Base-by-base conservation (phyloP, 1,140 invertebrate genomes). In the Drosophila pandora region DNA sequence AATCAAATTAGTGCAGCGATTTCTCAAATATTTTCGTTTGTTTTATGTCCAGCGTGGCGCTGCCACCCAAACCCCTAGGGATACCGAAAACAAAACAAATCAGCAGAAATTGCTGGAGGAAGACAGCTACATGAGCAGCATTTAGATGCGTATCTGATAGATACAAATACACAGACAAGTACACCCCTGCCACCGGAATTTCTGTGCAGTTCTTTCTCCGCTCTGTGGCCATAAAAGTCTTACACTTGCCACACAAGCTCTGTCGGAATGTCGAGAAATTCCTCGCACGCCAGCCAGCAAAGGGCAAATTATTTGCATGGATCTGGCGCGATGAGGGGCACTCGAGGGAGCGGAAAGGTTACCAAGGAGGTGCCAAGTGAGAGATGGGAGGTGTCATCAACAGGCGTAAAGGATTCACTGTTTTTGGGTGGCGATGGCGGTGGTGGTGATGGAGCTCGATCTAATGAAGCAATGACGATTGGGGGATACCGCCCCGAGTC, bases 401-500 rank as follows among this genome's bases (percentile, higher is more conserved):
- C 68, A 81, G 77, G 70, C 62, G 47, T 79, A 72, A 79, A 64
- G 72, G 78, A 73, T 63, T 58, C 54, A 21, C 64, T 45, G 41
- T 3, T 12, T 37, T 12, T 41, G 45, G 9, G 25, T 12, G 3
- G 60, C 21, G 28, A 37, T 37, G 53, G 9, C 8, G 30, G 9
- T 12, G 30, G 9, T 12, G 30, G 13, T 12, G 21, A 13, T 2
- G n/a, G 22, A 56, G 34, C 37, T 10, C 43, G 17, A 54, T 76
- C 73, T 76, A 76, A 76, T 76, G 73, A 76, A 83, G 72, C 79
- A 79, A 72, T 83, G 82, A 82, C 82, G 60, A 74, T 87, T 78
- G 70, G 32, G 77, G 61, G 61, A 76, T 76, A 69, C 62, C 62
- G 53, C 61, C 48, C 69, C 64, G 64, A 71, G 55, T 57, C 82